Evolutionary conservation across 2,113 vertebrate genomes (phyloP), one percentile per base, ranked within the genome.

Genomic region (Albula goreensis): DNA sequence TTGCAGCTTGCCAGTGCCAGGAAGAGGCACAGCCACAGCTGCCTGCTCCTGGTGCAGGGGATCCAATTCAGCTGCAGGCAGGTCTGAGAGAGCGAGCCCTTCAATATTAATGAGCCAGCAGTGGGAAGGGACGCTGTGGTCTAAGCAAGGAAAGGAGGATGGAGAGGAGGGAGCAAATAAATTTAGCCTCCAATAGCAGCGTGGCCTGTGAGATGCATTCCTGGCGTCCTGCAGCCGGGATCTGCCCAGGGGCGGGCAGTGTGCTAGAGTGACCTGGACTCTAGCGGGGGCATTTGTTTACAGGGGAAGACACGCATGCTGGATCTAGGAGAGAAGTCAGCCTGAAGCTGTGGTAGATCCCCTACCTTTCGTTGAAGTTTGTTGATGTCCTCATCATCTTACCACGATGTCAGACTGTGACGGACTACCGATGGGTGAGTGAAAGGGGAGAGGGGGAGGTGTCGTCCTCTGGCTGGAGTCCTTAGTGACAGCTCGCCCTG

Each of bases 151-250:
- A 80, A 25, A 49, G 52, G 50, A 92, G 90, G 89, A 85, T 52
- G 90, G 88, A 92, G 90, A 94, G 95, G 95, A 95, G 96, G 94
- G 93, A 95, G 94, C 93, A 95, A 96, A 96, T 94, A 97, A 96
- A 98, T 97, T 97, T 98, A 99, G 96, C 96, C 91, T 96, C 98
- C 98, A 99, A 99, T 99, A 93, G 92, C 91, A 19, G 50, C 22
- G 89, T 82, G 88, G 92, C 93, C 93, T 91, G 93, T 90, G 95
- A 96, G 92, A 93, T 95, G 91, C 93, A 91, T 93, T 93, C 94
- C 96, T 93, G 91, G 93, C 94, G 94, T 96, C 96, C 96, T 96
- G 92, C 91, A 19, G 50, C 22, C 89, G 80, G 87, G 92, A 94
- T 90, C 93, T 25, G 70, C 70, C 92, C 91, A 91, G 94, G 93